Conservation (phyloP, 2,113 vertebrate genomes). For the Todiramphus chloris region DNA sequence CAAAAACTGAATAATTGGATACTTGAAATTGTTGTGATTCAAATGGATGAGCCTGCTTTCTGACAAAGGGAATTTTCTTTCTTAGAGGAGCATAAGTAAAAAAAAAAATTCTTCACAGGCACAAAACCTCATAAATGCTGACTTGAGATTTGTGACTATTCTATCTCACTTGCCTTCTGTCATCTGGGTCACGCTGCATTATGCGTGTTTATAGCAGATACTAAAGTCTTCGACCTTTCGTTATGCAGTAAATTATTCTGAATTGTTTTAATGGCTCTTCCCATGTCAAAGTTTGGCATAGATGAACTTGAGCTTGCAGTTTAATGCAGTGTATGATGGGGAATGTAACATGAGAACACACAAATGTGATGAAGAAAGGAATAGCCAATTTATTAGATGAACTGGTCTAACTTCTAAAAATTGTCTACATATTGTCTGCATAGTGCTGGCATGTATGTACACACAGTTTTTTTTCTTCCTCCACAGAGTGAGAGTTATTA, state of each 20-base stretch:
- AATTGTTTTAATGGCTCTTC: not conserved
- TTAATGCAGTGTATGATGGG: not conserved
- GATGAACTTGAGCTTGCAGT: not conserved
- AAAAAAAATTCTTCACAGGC: not conserved
- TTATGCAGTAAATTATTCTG: not conserved
- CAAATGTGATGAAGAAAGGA: not conserved
- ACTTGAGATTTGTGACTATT: not conserved
- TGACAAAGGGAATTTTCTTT: not conserved
- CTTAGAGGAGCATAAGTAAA: not conserved
- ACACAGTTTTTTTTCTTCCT: too few relatives aligned
- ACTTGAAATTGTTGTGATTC: not conserved
- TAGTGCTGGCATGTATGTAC: not conserved
- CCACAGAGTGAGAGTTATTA: too few relatives aligned
- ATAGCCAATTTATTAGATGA: not conserved
- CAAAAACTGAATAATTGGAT: not conserved
- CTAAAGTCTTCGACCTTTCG: slow-evolving; percentile 22
- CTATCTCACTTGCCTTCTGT: not conserved
- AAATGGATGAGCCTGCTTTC: not conserved
- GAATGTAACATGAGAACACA: not conserved
- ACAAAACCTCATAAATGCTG: not conserved
- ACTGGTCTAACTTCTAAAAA: not conserved
- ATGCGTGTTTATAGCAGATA: slow-evolving; percentile 17
- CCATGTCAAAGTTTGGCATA: not conserved
- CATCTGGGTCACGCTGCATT: not conserved
- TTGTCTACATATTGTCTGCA: not conserved